phyloP scores from a whole-genome alignment of 1,140 invertebrate species.

The Drosophila tani region DNA sequence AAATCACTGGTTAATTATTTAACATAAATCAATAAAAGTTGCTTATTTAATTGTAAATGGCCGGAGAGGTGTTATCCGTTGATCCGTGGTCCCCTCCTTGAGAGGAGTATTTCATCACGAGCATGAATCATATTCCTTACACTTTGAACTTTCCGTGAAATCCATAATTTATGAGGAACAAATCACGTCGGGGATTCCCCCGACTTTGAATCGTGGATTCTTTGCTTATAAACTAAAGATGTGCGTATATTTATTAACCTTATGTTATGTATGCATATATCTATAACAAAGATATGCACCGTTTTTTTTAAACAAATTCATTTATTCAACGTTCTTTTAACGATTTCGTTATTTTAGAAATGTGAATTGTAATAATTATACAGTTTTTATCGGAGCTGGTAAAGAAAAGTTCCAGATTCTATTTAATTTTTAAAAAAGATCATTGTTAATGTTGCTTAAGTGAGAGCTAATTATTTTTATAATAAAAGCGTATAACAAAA shows the following conservation, averaged over 20 bases:
- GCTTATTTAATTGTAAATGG: slow-evolving; percentile 28
- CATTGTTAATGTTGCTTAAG: slow-evolving; percentile 1
- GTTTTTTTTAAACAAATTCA: not conserved
- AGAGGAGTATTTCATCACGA: not conserved
- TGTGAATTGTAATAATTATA: not conserved
- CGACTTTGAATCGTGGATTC: not conserved
- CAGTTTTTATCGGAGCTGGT: not conserved
- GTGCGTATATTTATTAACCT: not conserved
- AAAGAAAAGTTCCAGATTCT: not conserved
- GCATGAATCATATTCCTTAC: not conserved
- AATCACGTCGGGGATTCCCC: not conserved
- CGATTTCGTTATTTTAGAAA: not conserved
- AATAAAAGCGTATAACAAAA: not conserved
- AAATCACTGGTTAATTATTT: slow-evolving; percentile 13
- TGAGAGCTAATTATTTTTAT: slow-evolving; percentile 3
- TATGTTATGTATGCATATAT: too few species aligned
- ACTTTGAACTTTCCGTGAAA: not conserved
- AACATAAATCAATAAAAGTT: slow-evolving; percentile 33
- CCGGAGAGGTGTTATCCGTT: not conserved
- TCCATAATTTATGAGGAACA: too few species aligned
- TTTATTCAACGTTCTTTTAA: not conserved
- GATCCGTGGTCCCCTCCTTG: not conserved
- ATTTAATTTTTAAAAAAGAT: too few species aligned
- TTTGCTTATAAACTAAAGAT: not conserved
- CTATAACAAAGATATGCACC: not conserved